phyloP scores from a whole-genome alignment of 2,113 vertebrate genomes.

The Erythrocercus mccallii region DNA sequence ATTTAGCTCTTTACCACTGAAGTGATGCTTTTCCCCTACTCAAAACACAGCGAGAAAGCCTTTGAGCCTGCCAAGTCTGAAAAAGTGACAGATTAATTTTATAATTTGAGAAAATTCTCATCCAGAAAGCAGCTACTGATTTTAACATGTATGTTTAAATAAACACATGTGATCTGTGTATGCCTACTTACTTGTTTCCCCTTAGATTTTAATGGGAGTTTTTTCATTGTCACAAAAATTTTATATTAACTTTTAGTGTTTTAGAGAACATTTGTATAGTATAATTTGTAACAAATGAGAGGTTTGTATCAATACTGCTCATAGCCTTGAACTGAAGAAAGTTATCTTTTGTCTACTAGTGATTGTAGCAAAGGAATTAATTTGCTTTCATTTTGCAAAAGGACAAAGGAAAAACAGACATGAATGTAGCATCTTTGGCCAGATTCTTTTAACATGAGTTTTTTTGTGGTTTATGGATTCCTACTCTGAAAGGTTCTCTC shows the following conservation, averaged over 20 bases:
- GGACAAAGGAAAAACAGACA: neutral
- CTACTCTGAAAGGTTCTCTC: constrained; percentile 16
- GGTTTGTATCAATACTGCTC: neutral
- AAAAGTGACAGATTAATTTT: neutral
- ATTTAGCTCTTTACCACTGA: neutral
- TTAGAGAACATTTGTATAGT: neutral
- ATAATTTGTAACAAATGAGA: neutral
- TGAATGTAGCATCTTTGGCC: neutral
- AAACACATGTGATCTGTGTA: neutral
- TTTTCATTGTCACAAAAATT: neutral
- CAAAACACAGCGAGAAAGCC: neutral
- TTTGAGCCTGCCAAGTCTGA: neutral
- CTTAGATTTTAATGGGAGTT: neutral
- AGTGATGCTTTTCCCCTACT: neutral
- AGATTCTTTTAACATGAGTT: constrained; percentile 48
- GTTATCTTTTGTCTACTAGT: neutral
- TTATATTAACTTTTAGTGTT: neutral
- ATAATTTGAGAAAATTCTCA: neutral
- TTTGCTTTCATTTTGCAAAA: neutral
- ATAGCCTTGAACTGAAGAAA: neutral
- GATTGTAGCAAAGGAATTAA: neutral
- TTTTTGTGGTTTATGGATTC: constrained; percentile 55
- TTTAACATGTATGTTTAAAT: neutral
- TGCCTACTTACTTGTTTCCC: neutral
- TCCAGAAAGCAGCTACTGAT: neutral